Conservation (phyloP, 2,113 vertebrate species). For the Anguilla japonica region DNA sequence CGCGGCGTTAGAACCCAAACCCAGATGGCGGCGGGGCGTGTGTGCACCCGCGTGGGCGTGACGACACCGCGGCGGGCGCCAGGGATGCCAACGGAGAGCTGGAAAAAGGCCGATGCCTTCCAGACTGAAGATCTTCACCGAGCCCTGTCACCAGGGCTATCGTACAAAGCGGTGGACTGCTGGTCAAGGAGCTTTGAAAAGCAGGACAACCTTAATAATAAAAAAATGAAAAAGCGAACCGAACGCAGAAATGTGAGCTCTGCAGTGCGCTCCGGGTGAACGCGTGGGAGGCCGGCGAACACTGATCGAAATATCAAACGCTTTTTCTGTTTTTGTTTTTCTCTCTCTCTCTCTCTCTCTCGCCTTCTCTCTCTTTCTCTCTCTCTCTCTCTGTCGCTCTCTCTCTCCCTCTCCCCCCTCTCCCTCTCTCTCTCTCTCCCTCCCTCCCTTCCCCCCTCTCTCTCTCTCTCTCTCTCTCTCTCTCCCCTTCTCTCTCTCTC, state of each 20-base stretch:
- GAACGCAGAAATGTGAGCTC: neutral
- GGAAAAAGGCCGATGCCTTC: neutral
- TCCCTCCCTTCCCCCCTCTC: neutral
- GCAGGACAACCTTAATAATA: neutral
- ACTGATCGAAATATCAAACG: neutral
- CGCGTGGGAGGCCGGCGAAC: neutral
- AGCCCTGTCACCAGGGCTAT: neutral
- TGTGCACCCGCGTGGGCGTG: neutral
- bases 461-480: neutral
- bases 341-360: neutral
- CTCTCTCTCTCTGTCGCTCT: neutral
- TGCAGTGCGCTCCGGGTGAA: neutral
- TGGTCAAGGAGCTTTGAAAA: neutral
- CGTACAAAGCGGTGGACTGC: neutral
- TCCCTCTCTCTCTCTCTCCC: too few relatives aligned
- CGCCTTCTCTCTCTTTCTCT: too few relatives aligned
- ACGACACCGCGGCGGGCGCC: neutral
- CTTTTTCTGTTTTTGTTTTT: too few relatives aligned
- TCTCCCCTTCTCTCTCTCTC: too few relatives aligned
- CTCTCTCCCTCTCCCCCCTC: too few relatives aligned
- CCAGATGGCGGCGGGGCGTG: conserved; percentile 16
- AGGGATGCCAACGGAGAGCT: neutral
- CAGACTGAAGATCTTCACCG: neutral
- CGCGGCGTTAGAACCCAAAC: neutral
- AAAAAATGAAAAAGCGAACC: neutral